phyloP scores from a whole-genome alignment of 2,113 vertebrate genomes.

The Pluvianellus socialis region DNA sequence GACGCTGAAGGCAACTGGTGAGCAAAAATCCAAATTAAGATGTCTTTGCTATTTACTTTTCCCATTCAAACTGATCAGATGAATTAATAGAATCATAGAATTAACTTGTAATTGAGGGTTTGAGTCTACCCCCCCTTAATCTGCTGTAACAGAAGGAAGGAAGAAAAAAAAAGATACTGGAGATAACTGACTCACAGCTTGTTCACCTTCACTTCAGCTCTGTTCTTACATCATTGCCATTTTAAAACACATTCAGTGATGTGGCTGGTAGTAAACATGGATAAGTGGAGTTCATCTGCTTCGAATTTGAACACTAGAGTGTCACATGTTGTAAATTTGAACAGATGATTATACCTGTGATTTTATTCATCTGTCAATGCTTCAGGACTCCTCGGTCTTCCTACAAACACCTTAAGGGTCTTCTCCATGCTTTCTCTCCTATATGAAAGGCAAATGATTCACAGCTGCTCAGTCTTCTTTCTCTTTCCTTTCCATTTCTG shows the following conservation, averaged over 20 bases:
- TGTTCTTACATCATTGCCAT: background rate
- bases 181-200: background rate
- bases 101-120: background rate
- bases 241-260: background rate
- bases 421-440: background rate
- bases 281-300: background rate
- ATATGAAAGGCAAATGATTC: background rate
- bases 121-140: background rate
- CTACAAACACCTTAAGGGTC: background rate
- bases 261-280: background rate
- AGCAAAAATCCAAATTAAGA: background rate
- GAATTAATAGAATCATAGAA: background rate
- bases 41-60: background rate
- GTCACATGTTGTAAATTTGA: background rate
- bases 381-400: background rate
- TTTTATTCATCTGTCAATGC: background rate
- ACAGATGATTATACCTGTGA: background rate
- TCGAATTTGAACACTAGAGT: rapidly evolving
- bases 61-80: background rate
- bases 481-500: background rate
- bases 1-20: background rate
- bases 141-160: background rate
- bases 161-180: background rate
- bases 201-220: background rate
- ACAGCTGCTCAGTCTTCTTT: background rate